Evolutionary conservation across 1,140 invertebrate species (phyloP), one percentile per base, ranked within the genome.

Genomic region (Neodiprion lecontei): DNA sequence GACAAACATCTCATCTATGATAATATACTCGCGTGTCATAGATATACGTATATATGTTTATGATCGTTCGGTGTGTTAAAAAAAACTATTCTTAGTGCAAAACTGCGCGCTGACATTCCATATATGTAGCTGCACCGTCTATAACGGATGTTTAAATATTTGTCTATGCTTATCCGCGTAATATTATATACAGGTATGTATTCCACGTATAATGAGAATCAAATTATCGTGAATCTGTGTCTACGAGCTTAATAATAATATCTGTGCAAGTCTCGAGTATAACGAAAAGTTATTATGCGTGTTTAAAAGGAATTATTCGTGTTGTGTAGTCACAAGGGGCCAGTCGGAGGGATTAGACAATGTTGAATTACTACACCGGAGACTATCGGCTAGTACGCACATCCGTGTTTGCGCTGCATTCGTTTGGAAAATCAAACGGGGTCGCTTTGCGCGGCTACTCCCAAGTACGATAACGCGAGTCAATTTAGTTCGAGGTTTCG

Each of bases 391-490:
- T 61, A 9, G 53, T 61, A 61, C 28, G 5, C 28, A 40, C 28
- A 40, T 61, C 53, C 53, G 53, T 5, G 11, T 79, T 88, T 78
- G 77, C 74, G 78, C 75, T 76, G 84, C 83, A 76, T 79, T 86
- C 85, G 83, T 82, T 67, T 67, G 40, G 12, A 21, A 76, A 80
- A 84, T 84, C 81, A 79, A 82, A 84, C 80, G 82, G 83, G 86
- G 81, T 71, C 76, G 79, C 61, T 75, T 53, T 14, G 65, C 74
- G 77, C 74, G 72, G 79, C 87, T 88, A 88, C 87, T 88, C 87
- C 87, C 87, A 83, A 40, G 82, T 85, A 86, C 83, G 81, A 84
- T 85, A 61, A 84, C 83, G 85, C 83, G 87, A 88, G 87, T 88
- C 87, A 88, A 88, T 88, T 88, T 82, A 81, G 83, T 61, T 75